Conservation (phyloP, 1,140 invertebrate genomes). For the Hyles vespertilio region DNA sequence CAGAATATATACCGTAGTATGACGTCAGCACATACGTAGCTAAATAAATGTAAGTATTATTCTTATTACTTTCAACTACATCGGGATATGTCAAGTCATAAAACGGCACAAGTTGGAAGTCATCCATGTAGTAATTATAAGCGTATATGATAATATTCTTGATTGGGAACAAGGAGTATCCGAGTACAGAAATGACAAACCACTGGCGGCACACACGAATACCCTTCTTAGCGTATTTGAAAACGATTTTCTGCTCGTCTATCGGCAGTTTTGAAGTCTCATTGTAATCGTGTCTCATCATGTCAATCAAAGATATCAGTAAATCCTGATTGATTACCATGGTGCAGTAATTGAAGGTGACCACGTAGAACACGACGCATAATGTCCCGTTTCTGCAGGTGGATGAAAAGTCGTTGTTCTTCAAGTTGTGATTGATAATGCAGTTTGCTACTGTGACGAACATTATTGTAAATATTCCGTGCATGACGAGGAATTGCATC, state of each 20-base stretch:
- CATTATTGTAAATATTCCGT: slow-evolving; percentile 23
- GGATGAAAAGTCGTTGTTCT: slow-evolving; percentile 31
- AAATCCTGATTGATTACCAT: slow-evolving; percentile 14
- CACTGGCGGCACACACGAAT: slow-evolving; percentile 27
- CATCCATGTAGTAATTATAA: slow-evolving; percentile 20
- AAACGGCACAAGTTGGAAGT: slow-evolving; percentile 32
- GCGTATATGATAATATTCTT: slow-evolving; percentile 24
- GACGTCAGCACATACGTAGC: slow-evolving; percentile 15
- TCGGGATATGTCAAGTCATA: slow-evolving; percentile 38
- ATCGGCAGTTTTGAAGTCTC: not conserved
- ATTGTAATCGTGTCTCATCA: slow-evolving; percentile 33
- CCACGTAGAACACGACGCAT: slow-evolving; percentile 23
- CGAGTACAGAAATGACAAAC: slow-evolving; percentile 17
- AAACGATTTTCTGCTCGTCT: slow-evolving; percentile 28
- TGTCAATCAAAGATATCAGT: slow-evolving; percentile 29
- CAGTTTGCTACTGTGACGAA: slow-evolving; percentile 28
- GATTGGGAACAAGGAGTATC: slow-evolving; percentile 19
- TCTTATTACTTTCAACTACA: slow-evolving; percentile 27
- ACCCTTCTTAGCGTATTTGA: slow-evolving; percentile 28
- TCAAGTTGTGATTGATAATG: slow-evolving; percentile 33
- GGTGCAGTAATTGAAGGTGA: slow-evolving; percentile 29
- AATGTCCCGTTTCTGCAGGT: slow-evolving; percentile 38
- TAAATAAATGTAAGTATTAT: slow-evolving; percentile 16
- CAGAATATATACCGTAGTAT: slow-evolving; percentile 25
- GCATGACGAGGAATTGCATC: slow-evolving; percentile 20